Evolutionary conservation across 2,888 invertebrate genomes (phyloP).

Genomic region (Andrena chrysosceles): DNA sequence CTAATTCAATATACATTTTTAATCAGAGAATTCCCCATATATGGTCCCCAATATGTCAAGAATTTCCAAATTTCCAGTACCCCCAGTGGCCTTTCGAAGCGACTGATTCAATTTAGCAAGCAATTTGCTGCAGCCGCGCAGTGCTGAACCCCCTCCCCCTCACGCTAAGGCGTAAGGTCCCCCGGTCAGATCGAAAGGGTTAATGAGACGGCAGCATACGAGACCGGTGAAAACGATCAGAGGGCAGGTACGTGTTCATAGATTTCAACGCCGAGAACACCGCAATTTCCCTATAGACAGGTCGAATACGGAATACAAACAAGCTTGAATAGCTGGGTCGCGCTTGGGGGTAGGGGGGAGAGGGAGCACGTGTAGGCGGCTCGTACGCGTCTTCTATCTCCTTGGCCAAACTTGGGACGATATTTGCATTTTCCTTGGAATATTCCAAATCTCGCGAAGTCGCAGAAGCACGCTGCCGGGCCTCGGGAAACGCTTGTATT

Average conservation of each 20-base stretch:
- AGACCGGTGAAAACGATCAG: constrained; percentile 42
- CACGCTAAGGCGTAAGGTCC: constrained; percentile 16
- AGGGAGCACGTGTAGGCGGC: constrained; percentile 32
- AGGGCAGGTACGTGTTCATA: constrained; percentile 45
- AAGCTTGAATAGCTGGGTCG: constrained; percentile 45
- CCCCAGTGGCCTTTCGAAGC: constrained; percentile 4
- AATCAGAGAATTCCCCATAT: too few relatives aligned
- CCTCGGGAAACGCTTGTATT: constrained; percentile 51
- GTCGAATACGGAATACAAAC: constrained; percentile 69
- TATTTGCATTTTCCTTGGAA: constrained; percentile 79
- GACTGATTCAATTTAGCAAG: constrained; percentile 31
- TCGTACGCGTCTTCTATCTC: constrained; percentile 57
- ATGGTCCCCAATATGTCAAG: too few relatives aligned
- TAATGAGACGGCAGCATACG: constrained; percentile 45
- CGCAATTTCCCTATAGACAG: constrained; percentile 69
- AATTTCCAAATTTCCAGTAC: too few relatives aligned
- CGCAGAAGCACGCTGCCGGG: constrained; percentile 33
- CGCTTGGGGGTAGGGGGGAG: not conserved
- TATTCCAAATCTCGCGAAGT: constrained; percentile 68
- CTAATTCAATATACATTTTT: too few relatives aligned
- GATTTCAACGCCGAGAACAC: constrained; percentile 59
- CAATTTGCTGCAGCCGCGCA: constrained; percentile 28
- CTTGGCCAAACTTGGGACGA: constrained; percentile 73
- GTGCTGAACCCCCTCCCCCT: constrained; percentile 8
- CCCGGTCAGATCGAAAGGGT: constrained; percentile 32